Base-by-base conservation (phyloP, 2,113 vertebrate genomes). In the Colossoma macropomum region DNA sequence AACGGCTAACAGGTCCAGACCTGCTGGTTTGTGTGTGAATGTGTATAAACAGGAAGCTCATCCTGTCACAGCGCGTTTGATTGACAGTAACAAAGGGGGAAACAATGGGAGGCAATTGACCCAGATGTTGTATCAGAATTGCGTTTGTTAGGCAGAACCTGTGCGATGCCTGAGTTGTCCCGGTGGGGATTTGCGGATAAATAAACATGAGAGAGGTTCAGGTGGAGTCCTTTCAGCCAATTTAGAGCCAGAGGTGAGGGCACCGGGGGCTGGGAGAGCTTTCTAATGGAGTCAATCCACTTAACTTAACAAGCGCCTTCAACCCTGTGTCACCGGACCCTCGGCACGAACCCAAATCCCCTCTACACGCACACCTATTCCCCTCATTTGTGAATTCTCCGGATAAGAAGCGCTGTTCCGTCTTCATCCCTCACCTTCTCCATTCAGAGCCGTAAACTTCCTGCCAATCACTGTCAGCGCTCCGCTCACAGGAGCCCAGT, bases 301-400 rank as follows among this genome's bases (percentile, higher is more conserved):
- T 95, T 99, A 99, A 93, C 92, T 95, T 99, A 99, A 99, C 96
- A 97, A 99, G 97, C 97, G 86, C 90, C 90, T 91, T 91, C 90
- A 89, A 86, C 91, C 16, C 88, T 23, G 92, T 90, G 92, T 92
- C 94, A 94, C 94, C 91, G 91, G 87, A 93, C 86, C 92, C 77
- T 93, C 87, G 89, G 93, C 92, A 86, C 93, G 95, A 95, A 96
- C 96, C 95, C 91, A 92, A 93, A 93, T 93, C 90, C 76, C 91
- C 87, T 87, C 84, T 16, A 62, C 69, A 45, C 83, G 11, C 77
- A 23, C 50, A 30, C 11, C 84, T 92, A 78, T 93, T 90, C 85
- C 85, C 91, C 90, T 94, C 92, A 92, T 93, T 90, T 70, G 88
- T 85, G 84, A 91, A 92, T 84, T 82, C 69, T 76, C 87, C 77